These are phyloP conservation scores for Amazona vittata DNA, from an alignment of 2,113 vertebrate genomes.

Conservation along the genomic window DNA sequence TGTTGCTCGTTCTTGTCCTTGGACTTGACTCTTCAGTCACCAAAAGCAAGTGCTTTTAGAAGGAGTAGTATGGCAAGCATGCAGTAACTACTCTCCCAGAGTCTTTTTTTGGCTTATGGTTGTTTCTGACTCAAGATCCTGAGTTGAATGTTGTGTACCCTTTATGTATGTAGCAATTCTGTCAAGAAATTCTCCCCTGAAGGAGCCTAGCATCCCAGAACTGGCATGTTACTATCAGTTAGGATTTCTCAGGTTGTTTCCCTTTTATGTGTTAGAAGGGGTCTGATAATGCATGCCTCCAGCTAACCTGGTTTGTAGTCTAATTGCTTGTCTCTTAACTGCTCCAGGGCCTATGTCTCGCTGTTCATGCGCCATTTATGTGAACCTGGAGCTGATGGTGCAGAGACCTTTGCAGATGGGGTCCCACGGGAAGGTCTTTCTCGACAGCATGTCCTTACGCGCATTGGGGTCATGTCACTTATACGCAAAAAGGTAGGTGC, in stretches of 20 bases:
- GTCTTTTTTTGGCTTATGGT: not conserved
- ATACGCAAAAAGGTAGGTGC: constrained; percentile 93
- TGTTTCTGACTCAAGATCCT: not conserved
- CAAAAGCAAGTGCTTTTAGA: not conserved
- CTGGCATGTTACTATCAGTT: not conserved
- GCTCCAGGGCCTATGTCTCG: constrained; percentile 90
- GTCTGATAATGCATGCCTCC: not conserved
- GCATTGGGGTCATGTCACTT: constrained; percentile 98
- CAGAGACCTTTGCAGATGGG: constrained; percentile 96
- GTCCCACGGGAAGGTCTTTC: constrained; percentile 96
- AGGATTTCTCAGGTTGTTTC: not conserved
- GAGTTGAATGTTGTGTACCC: not conserved
- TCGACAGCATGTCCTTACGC: constrained; percentile 94
- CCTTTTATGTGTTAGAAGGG: not conserved
- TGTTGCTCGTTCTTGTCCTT: not conserved
- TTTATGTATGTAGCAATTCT: not conserved
- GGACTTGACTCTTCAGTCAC: not conserved
- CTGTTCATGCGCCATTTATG: constrained; percentile 98
- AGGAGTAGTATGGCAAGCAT: not conserved
- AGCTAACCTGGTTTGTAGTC: not conserved
- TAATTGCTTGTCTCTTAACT: not conserved
- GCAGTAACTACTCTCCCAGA: not conserved
- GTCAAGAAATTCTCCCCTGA: not conserved
- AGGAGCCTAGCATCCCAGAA: not conserved
- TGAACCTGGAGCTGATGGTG: constrained; percentile 95